Evolutionary conservation across 1,140 invertebrate genomes (phyloP), one percentile per base, ranked within the genome.

Genomic region (Paracyclopina nana): DNA sequence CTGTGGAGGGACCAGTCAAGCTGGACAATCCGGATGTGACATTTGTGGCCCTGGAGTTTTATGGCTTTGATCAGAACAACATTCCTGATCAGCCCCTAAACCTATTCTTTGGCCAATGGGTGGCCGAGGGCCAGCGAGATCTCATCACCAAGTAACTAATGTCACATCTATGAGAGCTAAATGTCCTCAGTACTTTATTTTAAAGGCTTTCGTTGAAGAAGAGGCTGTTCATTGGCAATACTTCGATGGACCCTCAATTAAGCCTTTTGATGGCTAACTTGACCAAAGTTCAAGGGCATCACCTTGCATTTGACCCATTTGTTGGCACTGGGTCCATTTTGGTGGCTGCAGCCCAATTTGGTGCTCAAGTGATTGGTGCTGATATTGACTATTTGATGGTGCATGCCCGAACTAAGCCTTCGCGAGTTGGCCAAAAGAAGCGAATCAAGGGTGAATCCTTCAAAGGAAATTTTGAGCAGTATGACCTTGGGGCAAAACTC

Each of bases 201-300:
- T n/a, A n/a, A n/a, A n/a, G n/a, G n/a, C n/a, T 86, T 42, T 86
- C 84, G 1, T 61, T 94, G 22, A 91, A 91, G 66, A 79, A 74
- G 25, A 71, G 90, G 18, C 84, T 84, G 67, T 96, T 92, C 62
- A 94, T 96, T 60, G 88, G 87, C 5, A 96, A 94, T 61, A 97
- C 91, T 0, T 87, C 81, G 58, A 96, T 97, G 91, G 90, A 96
- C 65, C 78, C 90, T 0, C 80, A 85, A 55, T 67, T 96, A 1
- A 80, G 87, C 3, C 63, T 96, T 16, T 66, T 96, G 22, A 94
- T 95, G 87, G 80, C 84, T 0, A 97, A 96, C 68, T 79, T 94
- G 64, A 87, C 80, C 1, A 66, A 77, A 65, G 74, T 92, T 16
- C 67, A 67, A 44, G 56, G 67, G 2, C 77, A 78, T 4, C 76